These are phyloP conservation scores for Calephelis perditalis DNA, from an alignment of 2,888 invertebrate genomes.

Conservation along the genomic window DNA sequence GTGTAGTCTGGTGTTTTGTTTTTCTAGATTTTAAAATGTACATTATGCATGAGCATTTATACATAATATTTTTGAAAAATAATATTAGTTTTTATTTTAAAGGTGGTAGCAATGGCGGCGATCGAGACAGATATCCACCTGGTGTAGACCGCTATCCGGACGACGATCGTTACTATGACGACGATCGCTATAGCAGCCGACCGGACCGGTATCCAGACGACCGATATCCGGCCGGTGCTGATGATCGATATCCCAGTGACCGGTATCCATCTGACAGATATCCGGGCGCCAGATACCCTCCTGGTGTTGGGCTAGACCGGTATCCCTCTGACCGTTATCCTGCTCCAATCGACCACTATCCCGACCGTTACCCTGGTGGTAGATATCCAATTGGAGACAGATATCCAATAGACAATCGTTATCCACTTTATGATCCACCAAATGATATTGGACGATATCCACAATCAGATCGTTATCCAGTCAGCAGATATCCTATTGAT, in stretches of 20 bases:
- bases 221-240: constrained; percentile 53
- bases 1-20: too few relatives aligned
- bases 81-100: constrained; percentile 35
- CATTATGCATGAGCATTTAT: background rate
- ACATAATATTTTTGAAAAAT: constrained; percentile 19
- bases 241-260: constrained; percentile 57
- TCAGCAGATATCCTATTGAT: constrained; percentile 60
- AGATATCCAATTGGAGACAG: constrained; percentile 58
- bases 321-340: constrained; percentile 72
- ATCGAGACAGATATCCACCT: constrained; percentile 60
- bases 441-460: constrained; percentile 61
- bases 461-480: constrained; percentile 54
- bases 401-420: constrained; percentile 59
- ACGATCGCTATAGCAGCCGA: constrained; percentile 65
- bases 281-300: constrained; percentile 71
- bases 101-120: constrained; percentile 65
- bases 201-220: constrained; percentile 74
- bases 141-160: constrained; percentile 69
- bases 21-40: too few relatives aligned
- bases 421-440: constrained; percentile 43
- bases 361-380: constrained; percentile 71
- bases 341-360: constrained; percentile 56
- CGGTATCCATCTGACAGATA: constrained; percentile 51
- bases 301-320: constrained; percentile 52
- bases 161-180: constrained; percentile 73